These are phyloP conservation scores for Amniataba percoides DNA, from an alignment of 2,797 vertebrate genomes.

Conservation along the genomic window DNA sequence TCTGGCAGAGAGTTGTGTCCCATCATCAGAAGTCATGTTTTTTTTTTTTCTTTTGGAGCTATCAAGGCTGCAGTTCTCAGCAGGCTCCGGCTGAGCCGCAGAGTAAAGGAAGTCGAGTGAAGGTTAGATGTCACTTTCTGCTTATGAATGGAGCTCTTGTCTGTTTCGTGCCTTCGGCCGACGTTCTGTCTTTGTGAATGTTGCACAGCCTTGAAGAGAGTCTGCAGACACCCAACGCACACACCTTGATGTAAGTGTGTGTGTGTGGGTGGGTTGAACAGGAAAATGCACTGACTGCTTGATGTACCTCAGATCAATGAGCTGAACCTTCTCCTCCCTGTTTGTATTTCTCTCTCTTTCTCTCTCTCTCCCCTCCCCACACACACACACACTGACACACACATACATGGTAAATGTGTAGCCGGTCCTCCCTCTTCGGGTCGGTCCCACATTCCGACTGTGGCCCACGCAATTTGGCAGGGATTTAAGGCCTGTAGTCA, in stretches of 20 bases:
- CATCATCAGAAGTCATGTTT: neutral
- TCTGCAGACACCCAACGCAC: constrained; percentile 28
- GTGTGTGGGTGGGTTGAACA: constrained; percentile 4
- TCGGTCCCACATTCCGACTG: constrained; percentile 67
- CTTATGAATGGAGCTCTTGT: constrained; percentile 52
- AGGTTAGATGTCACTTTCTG: constrained; percentile 2
- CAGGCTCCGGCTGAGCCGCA: constrained; percentile 4
- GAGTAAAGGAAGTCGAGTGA: neutral
- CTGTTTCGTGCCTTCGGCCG: constrained; percentile 29
- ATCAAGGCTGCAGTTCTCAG: neutral
- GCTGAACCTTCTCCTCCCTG: constrained; percentile 26
- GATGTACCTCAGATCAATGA: constrained; percentile 48
- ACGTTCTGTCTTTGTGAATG: constrained; percentile 31
- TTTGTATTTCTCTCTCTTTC: neutral
- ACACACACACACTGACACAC: constrained; percentile 20
- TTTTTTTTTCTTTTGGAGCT: neutral
- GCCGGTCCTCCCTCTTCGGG: constrained; percentile 42
- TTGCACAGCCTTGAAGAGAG: constrained; percentile 58
- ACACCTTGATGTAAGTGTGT: constrained; percentile 37
- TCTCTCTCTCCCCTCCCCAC: neutral
- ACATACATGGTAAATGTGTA: constrained; percentile 19
- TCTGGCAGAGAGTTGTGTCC: neutral
- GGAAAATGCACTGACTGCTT: constrained; percentile 31
- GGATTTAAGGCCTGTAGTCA: constrained; percentile 48
- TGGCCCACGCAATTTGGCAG: constrained; percentile 65